Base-by-base conservation (phyloP, 1,140 invertebrate genomes). In the Neodiprion pinetum region DNA sequence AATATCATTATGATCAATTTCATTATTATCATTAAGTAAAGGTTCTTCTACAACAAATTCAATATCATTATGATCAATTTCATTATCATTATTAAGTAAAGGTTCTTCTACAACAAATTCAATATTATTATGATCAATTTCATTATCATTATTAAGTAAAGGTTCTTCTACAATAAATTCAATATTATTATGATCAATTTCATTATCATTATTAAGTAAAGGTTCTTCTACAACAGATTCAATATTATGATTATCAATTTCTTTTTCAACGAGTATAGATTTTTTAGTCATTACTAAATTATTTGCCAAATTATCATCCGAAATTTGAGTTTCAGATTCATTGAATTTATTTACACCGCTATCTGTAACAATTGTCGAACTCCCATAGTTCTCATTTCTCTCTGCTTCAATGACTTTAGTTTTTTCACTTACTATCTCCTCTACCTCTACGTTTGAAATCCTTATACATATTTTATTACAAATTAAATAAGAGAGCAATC, bases 401-500 rank as follows among this genome's bases (percentile, higher is more conserved):
- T 61, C 53, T 61, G 53, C 53, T 61, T 61, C 53, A 61, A 28
- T 2, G 28, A 28, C 5, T 28, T 28, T 28, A 28, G 5, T 28
- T 28, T 28, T 28, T 28, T 28, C 53, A 61, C 1, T 7, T 61
- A 61, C 1, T 1, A 61, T n/a, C 53, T 61, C 53, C 7, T 61
- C n/a, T 61, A n/a, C 53, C 7, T 61, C 53, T 61, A 61, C 7
- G 7, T 61, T 61, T 61, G 53, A 61, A 61, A 61, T 61, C 1
- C 7, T 61, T 2, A 61, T 61, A 61, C 53, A 61, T 7, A 61
- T 61, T 61, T 61, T 61, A 61, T 61, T 61, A 61, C 53, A 61
- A 12, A 61, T n/a, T 61, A 61, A 61, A 61, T 61, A 61, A 61
- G 53, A 61, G 7, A 61, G 53, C 53, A 61, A 61, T 61, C 53